phyloP scores from a whole-genome alignment of 2,888 invertebrate species.

The Sialis lutaria region DNA sequence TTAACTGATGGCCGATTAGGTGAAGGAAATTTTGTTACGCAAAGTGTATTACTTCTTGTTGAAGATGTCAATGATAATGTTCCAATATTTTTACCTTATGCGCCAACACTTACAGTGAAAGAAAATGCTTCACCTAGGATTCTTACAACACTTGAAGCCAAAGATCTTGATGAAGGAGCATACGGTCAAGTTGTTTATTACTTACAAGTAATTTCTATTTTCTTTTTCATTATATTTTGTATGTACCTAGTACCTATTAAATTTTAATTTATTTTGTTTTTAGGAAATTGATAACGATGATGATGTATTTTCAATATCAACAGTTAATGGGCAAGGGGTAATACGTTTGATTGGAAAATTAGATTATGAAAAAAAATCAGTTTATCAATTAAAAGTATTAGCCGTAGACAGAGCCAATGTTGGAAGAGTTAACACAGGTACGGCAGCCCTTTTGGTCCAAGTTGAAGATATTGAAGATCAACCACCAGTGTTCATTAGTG shows the following conservation, averaged over 20 bases:
- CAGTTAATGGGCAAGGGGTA: constrained; percentile 71
- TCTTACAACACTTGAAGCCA: constrained; percentile 67
- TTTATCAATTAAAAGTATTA: constrained; percentile 69
- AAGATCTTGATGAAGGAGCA: constrained; percentile 78
- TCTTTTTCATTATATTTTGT: background rate
- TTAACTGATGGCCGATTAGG: constrained; percentile 76
- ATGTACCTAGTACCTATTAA: too few relatives aligned
- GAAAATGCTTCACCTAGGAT: constrained; percentile 65
- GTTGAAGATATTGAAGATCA: constrained; percentile 82
- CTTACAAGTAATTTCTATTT: constrained; percentile 25
- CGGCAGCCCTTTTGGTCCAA: constrained; percentile 73
- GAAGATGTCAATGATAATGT: constrained; percentile 88
- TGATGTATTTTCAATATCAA: constrained; percentile 61
- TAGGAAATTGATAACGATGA: constrained; percentile 64
- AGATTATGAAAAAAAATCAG: constrained; percentile 73
- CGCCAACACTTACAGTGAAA: constrained; percentile 59
- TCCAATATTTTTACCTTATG: constrained; percentile 73
- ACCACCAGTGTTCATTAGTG: constrained; percentile 77
- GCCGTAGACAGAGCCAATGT: constrained; percentile 74
- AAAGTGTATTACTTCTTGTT: constrained; percentile 71
- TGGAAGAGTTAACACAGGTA: constrained; percentile 71
- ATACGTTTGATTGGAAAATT: constrained; percentile 55
- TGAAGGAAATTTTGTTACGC: constrained; percentile 75
- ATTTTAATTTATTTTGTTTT: background rate
- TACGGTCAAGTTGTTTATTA: constrained; percentile 85